phyloP scores from a whole-genome alignment of 2,797 vertebrate species.

The Scleropages formosus region DNA sequence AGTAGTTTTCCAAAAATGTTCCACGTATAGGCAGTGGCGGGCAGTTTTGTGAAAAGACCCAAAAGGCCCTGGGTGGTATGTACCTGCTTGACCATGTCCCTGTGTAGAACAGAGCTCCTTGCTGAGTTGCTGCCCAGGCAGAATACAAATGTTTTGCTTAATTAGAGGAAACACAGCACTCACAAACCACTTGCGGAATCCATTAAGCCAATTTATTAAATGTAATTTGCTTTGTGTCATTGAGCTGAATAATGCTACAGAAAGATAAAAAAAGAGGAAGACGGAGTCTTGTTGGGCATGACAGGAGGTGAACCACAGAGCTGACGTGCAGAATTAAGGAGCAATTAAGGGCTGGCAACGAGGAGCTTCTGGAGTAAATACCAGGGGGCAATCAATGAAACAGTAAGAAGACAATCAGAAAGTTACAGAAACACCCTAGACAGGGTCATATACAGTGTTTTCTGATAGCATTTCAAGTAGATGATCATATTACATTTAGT shows the following conservation, averaged over 20 bases:
- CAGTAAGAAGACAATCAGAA: too few relatives aligned
- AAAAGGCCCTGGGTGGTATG: too few relatives aligned
- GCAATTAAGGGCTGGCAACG: constrained; percentile 37
- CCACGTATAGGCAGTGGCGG: too few relatives aligned
- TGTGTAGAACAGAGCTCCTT: too few relatives aligned
- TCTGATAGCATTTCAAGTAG: too few relatives aligned
- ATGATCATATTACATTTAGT: too few relatives aligned
- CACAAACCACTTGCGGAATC: constrained; percentile 88
- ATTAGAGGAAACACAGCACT: constrained; percentile 83
- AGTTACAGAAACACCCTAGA: too few relatives aligned
- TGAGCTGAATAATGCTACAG: constrained; percentile 83
- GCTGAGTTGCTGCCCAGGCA: constrained; percentile 52
- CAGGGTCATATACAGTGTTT: too few relatives aligned
- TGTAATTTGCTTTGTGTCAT: constrained; percentile 87
- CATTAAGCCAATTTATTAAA: constrained; percentile 97
- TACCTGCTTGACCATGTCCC: too few relatives aligned
- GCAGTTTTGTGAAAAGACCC: too few relatives aligned
- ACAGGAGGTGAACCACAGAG: constrained; percentile 49
- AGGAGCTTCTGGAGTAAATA: constrained; percentile 39
- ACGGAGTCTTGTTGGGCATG: constrained; percentile 48
- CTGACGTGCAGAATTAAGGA: constrained; percentile 42
- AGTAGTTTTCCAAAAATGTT: too few relatives aligned
- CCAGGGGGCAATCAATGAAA: constrained; percentile 45
- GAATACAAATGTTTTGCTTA: constrained; percentile 92
- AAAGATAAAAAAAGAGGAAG: constrained; percentile 58